Evolutionary conservation across 2,797 vertebrate species (phyloP).

Genomic region (Gadopsis bispinosus): DNA sequence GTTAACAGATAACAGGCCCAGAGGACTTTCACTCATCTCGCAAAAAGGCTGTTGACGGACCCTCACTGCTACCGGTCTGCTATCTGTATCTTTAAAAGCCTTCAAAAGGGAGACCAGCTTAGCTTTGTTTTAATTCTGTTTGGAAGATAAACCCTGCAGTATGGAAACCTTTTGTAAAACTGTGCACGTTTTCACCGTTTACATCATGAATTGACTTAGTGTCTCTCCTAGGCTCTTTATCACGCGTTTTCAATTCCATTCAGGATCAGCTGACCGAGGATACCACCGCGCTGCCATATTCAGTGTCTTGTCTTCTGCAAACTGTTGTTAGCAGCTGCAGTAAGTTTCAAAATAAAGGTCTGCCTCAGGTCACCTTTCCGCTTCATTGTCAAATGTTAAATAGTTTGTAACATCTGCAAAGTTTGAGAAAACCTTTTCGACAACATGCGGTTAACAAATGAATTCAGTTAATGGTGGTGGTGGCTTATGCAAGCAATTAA

Average conservation of each 20-base stretch:
- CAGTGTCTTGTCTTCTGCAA: background rate
- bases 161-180: background rate
- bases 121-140: background rate
- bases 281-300: background rate
- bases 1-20: slow-evolving; percentile 1
- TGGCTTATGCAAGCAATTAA: background rate
- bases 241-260: slow-evolving; percentile 14
- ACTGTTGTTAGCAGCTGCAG: background rate
- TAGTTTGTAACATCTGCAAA: background rate
- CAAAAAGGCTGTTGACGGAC: background rate
- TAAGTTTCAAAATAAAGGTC: slow-evolving; percentile 24
- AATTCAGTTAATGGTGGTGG: background rate
- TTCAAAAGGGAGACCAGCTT: background rate
- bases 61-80: background rate
- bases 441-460: slow-evolving; percentile 14
- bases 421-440: background rate
- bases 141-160: background rate
- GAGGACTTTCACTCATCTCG: background rate
- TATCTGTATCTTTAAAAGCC: background rate
- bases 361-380: background rate
- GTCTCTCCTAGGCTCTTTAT: background rate
- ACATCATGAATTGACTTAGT: background rate
- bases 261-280: background rate
- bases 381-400: background rate
- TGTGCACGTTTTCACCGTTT: background rate